These are phyloP conservation scores for Phorcus lineatus DNA, from an alignment of 2,888 invertebrate genomes.

Conservation along the genomic window DNA sequence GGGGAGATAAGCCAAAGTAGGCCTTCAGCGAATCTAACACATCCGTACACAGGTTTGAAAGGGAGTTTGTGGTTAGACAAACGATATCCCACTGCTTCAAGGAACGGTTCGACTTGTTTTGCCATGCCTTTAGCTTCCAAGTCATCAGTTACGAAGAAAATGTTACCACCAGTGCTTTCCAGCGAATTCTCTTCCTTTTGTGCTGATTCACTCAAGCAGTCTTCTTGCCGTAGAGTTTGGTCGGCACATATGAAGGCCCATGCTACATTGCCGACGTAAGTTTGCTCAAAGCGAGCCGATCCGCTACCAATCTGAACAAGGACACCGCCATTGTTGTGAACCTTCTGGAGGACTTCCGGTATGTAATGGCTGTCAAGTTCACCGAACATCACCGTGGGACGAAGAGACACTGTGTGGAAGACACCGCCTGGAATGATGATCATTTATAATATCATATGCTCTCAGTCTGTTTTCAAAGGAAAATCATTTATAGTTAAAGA, in stretches of 20 bases:
- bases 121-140: constrained; percentile 79
- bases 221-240: constrained; percentile 75
- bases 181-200: constrained; percentile 56
- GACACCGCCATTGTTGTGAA: constrained; percentile 77
- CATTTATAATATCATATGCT: too few relatives aligned
- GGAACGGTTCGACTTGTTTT: constrained; percentile 74
- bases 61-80: constrained; percentile 59
- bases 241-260: constrained; percentile 81
- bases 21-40: constrained; percentile 44
- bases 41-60: constrained; percentile 53
- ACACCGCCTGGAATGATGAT: constrained; percentile 29
- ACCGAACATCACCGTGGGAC: constrained; percentile 81
- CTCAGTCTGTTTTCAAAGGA: too few relatives aligned
- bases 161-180: constrained; percentile 75
- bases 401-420: constrained; percentile 78
- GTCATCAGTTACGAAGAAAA: constrained; percentile 81
- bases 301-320: constrained; percentile 78
- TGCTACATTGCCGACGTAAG: constrained; percentile 80
- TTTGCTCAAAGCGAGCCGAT: constrained; percentile 75
- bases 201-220: constrained; percentile 45
- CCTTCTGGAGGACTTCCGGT: constrained; percentile 76
- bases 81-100: constrained; percentile 49
- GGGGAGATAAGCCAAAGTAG: constrained; percentile 48
- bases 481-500: too few relatives aligned
- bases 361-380: constrained; percentile 80